Evolutionary conservation across 2,113 vertebrate genomes (phyloP).

Genomic region (Hiodon alosoides): DNA sequence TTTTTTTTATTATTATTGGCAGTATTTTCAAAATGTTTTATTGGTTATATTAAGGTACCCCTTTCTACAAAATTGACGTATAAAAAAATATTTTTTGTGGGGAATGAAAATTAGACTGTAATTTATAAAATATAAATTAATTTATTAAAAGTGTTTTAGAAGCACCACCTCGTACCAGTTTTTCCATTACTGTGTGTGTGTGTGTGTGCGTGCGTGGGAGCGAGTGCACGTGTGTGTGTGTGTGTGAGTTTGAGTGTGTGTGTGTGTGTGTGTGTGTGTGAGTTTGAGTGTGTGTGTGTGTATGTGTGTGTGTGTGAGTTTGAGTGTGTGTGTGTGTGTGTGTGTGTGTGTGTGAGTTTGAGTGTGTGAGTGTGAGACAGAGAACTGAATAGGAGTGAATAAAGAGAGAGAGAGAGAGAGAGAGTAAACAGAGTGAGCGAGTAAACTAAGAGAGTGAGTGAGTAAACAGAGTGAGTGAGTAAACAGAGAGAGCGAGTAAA

Average conservation of each 20-base stretch:
- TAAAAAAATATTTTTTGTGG: slow-evolving; percentile 21
- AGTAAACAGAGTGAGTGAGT: too few relatives aligned
- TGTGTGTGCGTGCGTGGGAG: neutral
- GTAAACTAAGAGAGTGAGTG: neutral
- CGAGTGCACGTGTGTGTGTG: too few relatives aligned
- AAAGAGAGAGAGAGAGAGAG: too few relatives aligned
- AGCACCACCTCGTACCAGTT: neutral
- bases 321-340: neutral
- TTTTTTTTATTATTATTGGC: neutral
- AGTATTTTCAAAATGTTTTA: slow-evolving; percentile 5
- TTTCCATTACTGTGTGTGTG: neutral
- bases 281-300: neutral
- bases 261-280: neutral
- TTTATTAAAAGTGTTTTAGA: slow-evolving; percentile 19
- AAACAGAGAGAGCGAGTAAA: too few relatives aligned
- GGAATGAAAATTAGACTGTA: slow-evolving; percentile 21
- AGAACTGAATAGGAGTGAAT: neutral
- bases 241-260: neutral
- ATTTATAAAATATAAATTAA: slow-evolving; percentile 20
- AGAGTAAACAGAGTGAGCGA: too few relatives aligned
- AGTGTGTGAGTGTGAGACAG: neutral
- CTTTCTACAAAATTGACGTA: slow-evolving; percentile 16
- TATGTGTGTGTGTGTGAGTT: neutral
- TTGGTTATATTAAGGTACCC: slow-evolving; percentile 14
- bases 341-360: neutral